These are phyloP conservation scores for Chironomus tentans DNA, from an alignment of 2,888 invertebrate genomes.

Conservation along the genomic window DNA sequence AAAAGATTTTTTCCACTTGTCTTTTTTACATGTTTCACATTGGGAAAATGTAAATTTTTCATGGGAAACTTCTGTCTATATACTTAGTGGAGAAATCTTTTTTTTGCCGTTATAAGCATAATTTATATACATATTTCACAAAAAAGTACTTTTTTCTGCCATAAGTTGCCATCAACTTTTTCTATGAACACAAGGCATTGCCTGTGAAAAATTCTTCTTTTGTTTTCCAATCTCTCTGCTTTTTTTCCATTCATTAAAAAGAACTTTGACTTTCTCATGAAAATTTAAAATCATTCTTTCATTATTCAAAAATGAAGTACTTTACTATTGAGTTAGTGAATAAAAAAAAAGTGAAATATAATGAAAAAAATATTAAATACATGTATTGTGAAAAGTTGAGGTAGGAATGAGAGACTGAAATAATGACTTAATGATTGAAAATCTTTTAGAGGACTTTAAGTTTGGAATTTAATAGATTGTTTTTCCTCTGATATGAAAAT, in stretches of 20 bases:
- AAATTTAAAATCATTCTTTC: background rate
- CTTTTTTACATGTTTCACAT: background rate
- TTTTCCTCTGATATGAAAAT: too few species aligned
- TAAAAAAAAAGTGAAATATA: too few species aligned
- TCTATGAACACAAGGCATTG: background rate
- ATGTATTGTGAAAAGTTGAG: too few species aligned
- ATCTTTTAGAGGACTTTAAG: too few species aligned
- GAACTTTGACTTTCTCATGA: background rate
- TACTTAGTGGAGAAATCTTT: background rate
- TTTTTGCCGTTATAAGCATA: slow-evolving; percentile 3
- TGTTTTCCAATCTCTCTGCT: background rate
- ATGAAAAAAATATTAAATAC: too few species aligned
- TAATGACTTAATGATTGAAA: too few species aligned
- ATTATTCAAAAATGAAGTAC: background rate
- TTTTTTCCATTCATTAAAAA: background rate
- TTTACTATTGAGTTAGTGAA: too few species aligned
- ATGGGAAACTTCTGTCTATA: background rate
- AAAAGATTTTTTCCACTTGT: background rate
- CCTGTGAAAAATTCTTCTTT: background rate
- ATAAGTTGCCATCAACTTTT: background rate
- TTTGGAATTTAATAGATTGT: too few species aligned
- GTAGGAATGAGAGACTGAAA: too few species aligned
- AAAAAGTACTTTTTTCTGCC: background rate
- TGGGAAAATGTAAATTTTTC: background rate
- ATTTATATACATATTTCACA: background rate